A percentile compares a stretch with the other conserved stretches of the same genome.
phyloP scores from a whole-genome alignment of 2,113 vertebrate genomes.

The Carlito syrichta region DNA sequence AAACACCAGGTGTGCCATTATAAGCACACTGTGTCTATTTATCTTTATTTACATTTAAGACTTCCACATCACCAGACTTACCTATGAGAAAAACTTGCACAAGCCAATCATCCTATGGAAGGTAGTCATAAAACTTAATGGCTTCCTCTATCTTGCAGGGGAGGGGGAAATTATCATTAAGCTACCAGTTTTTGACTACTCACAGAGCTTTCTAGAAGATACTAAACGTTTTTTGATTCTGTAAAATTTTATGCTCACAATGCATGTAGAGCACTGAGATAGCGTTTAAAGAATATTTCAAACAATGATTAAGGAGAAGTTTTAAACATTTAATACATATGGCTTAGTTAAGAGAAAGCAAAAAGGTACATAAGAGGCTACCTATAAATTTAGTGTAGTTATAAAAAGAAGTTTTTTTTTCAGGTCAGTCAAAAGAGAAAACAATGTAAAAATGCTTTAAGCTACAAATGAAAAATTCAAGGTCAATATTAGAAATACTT shows the following conservation, averaged over 20 bases:
- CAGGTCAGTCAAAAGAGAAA: background rate
- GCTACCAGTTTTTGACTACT: background rate
- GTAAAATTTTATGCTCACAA: slow-evolving; percentile 11
- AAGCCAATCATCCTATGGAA: background rate
- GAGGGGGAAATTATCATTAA: background rate
- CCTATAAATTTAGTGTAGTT: background rate
- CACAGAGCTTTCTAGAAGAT: background rate
- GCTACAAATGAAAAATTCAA: slow-evolving; percentile 31
- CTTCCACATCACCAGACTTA: background rate
- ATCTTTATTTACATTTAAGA: background rate
- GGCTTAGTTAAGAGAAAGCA: slow-evolving; percentile 20
- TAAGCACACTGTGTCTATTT: background rate
- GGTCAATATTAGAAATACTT: background rate
- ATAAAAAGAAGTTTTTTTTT: slow-evolving; percentile 20
- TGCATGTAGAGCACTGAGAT: background rate
- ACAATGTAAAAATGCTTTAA: slow-evolving; percentile 22
- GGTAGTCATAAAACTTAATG: background rate
- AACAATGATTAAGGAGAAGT: slow-evolving; percentile 22
- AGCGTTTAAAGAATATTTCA: slow-evolving; percentile 44
- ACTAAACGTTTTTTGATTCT: background rate
- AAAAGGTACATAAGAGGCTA: background rate
- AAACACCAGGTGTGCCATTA: background rate
- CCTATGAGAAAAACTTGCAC: background rate
- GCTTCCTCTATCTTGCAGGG: background rate
- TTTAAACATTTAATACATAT: background rate